Evolutionary conservation across 2,797 vertebrate species (phyloP).

Genomic region (Syngnathus acus): DNA sequence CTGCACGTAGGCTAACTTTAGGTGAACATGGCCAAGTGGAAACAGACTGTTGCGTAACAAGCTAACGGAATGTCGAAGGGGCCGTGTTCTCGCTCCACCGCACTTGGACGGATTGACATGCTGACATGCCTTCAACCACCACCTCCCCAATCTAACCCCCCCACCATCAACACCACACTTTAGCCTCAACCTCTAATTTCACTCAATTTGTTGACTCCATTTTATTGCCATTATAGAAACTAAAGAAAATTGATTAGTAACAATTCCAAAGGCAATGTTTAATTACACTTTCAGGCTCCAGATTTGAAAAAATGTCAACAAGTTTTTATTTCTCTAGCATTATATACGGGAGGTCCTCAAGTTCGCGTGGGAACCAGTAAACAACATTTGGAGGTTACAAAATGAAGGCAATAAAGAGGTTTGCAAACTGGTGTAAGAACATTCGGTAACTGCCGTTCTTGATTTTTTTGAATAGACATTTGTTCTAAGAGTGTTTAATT

Average conservation of each 20-base stretch:
- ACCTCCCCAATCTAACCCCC: neutral
- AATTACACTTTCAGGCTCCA: neutral
- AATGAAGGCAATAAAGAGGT: no score
- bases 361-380: no score
- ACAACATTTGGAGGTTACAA: no score
- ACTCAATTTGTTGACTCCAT: no score
- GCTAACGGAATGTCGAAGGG: conserved; percentile 14
- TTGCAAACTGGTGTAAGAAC: no score
- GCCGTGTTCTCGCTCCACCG: conserved; percentile 19
- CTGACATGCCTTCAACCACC: conserved; percentile 4
- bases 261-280: neutral
- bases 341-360: no score
- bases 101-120: conserved; percentile 7
- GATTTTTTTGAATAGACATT: no score
- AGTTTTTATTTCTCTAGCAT: no score
- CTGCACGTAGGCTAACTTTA: neutral
- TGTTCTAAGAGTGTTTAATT: no score
- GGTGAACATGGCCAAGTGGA: conserved; percentile 2
- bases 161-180: neutral
- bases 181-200: neutral
- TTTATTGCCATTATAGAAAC: no score
- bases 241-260: neutral
- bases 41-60: conserved; percentile 29
- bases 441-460: no score
- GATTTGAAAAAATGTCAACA: neutral